phyloP scores from a whole-genome alignment of 2,113 vertebrate genomes.

The Hippocampus abdominalis region DNA sequence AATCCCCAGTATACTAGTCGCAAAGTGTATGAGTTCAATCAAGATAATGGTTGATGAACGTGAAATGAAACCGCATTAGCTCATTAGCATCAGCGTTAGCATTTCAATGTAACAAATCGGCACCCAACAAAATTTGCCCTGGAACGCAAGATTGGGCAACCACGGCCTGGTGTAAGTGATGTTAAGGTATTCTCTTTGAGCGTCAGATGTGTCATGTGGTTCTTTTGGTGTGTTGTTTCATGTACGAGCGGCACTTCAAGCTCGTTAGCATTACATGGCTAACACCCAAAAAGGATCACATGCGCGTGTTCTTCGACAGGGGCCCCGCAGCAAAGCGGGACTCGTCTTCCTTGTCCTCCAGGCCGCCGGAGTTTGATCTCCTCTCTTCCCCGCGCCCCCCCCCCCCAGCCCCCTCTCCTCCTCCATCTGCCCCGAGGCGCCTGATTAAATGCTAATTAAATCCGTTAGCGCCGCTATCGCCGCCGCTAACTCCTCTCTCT shows the following conservation, averaged over 20 bases:
- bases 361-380: slow-evolving; percentile 68
- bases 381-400: slow-evolving; percentile 40
- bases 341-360: slow-evolving; percentile 47
- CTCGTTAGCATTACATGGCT: slow-evolving; percentile 49
- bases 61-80: too few relatives aligned
- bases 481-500: slow-evolving; percentile 70
- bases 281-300: slow-evolving; percentile 67
- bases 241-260: slow-evolving; percentile 22
- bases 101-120: not conserved
- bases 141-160: not conserved
- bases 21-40: too few relatives aligned
- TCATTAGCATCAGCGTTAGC: too few relatives aligned
- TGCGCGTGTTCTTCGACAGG: slow-evolving; percentile 55
- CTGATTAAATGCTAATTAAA: slow-evolving; percentile 79
- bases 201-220: not conserved
- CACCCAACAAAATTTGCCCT: not conserved
- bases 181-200: not conserved
- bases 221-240: not conserved
- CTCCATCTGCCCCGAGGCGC: slow-evolving; percentile 68
- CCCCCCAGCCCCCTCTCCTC: slow-evolving; percentile 34
- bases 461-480: slow-evolving; percentile 72
- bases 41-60: too few relatives aligned
- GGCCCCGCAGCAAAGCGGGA: slow-evolving; percentile 61
- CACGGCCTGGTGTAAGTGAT: not conserved
- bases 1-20: too few relatives aligned